Conservation (phyloP, 2,888 invertebrate genomes). For the Agrotis segetum region DNA sequence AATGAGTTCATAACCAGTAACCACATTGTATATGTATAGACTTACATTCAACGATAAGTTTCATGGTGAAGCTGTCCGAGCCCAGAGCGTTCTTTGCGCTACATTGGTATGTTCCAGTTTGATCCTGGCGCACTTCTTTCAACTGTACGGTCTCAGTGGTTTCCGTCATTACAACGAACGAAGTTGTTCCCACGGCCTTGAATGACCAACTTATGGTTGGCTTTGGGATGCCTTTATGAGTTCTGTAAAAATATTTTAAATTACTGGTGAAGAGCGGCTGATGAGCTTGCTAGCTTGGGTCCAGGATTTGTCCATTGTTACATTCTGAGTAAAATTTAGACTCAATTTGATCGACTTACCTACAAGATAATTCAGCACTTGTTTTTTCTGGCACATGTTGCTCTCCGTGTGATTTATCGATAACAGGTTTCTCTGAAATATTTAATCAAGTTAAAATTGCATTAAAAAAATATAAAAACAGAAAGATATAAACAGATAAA, state of each 20-base stretch:
- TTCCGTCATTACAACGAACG: constrained; percentile 36
- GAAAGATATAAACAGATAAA: too few species aligned
- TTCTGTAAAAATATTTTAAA: constrained; percentile 50
- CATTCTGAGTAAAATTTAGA: background rate
- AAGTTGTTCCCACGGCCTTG: background rate
- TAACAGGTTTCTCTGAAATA: constrained; percentile 62
- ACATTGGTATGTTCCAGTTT: constrained; percentile 71
- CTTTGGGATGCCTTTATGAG: constrained; percentile 66
- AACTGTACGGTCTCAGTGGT: constrained; percentile 56
- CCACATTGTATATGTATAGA: too few species aligned
- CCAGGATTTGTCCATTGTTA: background rate
- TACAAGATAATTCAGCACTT: constrained; percentile 67
- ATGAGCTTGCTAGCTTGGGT: background rate
- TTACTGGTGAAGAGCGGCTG: background rate
- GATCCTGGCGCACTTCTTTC: constrained; percentile 39
- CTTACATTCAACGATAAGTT: constrained; percentile 73
- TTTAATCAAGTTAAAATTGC: background rate
- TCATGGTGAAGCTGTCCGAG: constrained; percentile 59
- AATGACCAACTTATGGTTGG: constrained; percentile 71
- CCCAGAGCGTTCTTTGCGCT: constrained; percentile 69
- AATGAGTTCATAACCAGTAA: constrained; percentile 15
- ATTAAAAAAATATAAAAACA: too few species aligned
- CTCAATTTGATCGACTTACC: constrained; percentile 60
- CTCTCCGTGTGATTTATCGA: constrained; percentile 61
- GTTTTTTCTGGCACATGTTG: constrained; percentile 55